phyloP scores from a whole-genome alignment of 2,797 vertebrate species.

The Falco concolor region DNA sequence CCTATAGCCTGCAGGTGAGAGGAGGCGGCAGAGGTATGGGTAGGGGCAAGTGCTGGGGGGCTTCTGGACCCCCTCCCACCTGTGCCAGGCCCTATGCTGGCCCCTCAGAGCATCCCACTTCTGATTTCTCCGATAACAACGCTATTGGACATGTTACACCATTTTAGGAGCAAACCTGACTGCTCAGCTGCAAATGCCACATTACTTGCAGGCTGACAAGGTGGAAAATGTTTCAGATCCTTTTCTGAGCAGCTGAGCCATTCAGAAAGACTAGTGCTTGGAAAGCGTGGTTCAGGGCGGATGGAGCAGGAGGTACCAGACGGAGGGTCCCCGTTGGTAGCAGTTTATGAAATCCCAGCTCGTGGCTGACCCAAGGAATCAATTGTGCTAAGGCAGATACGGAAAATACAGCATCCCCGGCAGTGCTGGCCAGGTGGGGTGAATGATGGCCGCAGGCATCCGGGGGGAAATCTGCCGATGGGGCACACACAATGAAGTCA shows the following conservation, averaged over 20 bases:
- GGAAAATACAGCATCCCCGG: not conserved
- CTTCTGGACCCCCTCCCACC: not conserved
- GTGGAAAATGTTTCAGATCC: not conserved
- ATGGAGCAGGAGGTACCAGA: not conserved
- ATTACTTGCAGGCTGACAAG: not conserved
- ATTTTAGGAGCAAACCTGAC: not conserved
- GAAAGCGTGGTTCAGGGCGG: not conserved
- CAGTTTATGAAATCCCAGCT: not conserved
- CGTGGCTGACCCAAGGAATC: not conserved
- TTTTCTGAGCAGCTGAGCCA: not conserved
- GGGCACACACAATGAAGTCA: not conserved
- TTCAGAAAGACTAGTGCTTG: rapidly evolving
- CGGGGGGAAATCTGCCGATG: no score
- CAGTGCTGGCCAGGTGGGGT: no score
- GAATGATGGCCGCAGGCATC: no score
- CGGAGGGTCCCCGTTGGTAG: not conserved
- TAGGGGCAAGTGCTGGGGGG: not conserved
- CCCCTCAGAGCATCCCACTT: not conserved
- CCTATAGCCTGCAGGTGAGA: not conserved
- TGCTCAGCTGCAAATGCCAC: not conserved
- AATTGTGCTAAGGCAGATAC: not conserved
- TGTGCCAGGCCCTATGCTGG: rapidly evolving
- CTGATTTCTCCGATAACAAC: rapidly evolving
- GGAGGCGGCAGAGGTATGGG: not conserved
- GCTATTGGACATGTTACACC: rapidly evolving